A percentile compares a stretch with the other conserved stretches of the same genome.
Evolutionary conservation across 2,888 invertebrate genomes (phyloP).

Genomic region (Mesorhabditis spiculigera): DNA sequence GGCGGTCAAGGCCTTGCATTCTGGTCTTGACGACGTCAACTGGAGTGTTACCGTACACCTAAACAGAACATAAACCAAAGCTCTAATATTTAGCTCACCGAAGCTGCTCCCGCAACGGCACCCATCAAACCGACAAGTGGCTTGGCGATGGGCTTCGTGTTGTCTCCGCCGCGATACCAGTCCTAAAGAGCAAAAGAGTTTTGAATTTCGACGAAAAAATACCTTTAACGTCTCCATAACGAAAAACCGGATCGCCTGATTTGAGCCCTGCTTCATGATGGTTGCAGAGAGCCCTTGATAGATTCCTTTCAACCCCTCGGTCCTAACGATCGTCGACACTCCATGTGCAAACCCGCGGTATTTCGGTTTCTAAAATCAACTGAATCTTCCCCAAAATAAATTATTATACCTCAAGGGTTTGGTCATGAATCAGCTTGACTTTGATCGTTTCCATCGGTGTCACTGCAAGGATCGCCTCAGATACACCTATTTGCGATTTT

Average conservation of each 20-base stretch:
- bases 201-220: too few species aligned
- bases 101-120: conserved; percentile 88
- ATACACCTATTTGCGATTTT: conserved; percentile 68
- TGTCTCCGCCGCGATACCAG: conserved; percentile 56
- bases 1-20: conserved; percentile 97
- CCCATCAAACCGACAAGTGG: conserved; percentile 76
- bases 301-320: conserved; percentile 62
- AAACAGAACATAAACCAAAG: background rate
- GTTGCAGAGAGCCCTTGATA: conserved; percentile 94
- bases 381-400: too few species aligned
- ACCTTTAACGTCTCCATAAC: conserved; percentile 87
- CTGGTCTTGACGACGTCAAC: conserved; percentile 97
- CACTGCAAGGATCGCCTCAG: conserved; percentile 91
- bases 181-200: conserved; percentile 22
- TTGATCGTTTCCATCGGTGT: conserved; percentile 88
- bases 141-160: conserved; percentile 48
- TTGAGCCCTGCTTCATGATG: conserved; percentile 93
- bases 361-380: conserved; percentile 70
- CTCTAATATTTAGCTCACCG: conserved; percentile 66
- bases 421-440: conserved; percentile 93
- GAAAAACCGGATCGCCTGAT: conserved; percentile 96
- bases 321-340: conserved; percentile 63
- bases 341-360: conserved; percentile 92
- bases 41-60: conserved; percentile 81
- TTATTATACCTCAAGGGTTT: conserved; percentile 72